Evolutionary conservation across 2,797 vertebrate species (phyloP), one percentile per base, ranked within the genome.

Genomic region (Microctenopoma stevenorrisi): DNA sequence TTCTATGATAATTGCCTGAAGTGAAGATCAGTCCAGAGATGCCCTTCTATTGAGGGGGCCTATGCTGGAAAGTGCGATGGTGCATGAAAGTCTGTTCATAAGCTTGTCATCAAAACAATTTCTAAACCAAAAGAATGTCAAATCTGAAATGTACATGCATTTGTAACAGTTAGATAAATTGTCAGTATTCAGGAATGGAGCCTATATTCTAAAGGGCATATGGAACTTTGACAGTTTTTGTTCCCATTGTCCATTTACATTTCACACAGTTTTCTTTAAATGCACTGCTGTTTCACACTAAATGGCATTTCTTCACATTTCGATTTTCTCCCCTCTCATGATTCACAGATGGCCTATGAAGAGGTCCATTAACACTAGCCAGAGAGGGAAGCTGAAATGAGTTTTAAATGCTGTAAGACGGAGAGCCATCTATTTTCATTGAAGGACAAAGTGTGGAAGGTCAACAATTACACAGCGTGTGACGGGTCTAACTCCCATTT

Each of bases 331-430:
- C 40, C 42, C 59, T 79, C 65, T 71, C 33, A 2, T 68, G 52
- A 82, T 65, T 84, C 79, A 87, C 83, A 89, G 83, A 85, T 81
- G 85, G 74, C 70, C 72, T 46, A 68, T 88, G 79, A 88, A 85
- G 76, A 80, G 82, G 74, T 79, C 83, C 80, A 91, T 92, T 90
- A 90, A 86, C 81, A 76, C 64, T 53, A 54, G 62, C 42, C 42
- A 44, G 70, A 83, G 68, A 89, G 78, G 74, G 71, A 74, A 49
- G 72, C 69, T 68, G 75, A 88, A 81, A 88, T 80, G 78, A 79
- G 63, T 81, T 91, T 88, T 84, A 89, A 88, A 86, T 76, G 83
- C 73, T 60, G 4, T 62, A 81, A 78, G 74, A 88, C 75, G 50
- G 65, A 87, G 55, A 75, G 55, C 46, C 64, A 81, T 86, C 52